phyloP scores from a whole-genome alignment of 30 jellyfish, hydroid and myxozoan genomes.

The Turritopsis dohrnii region DNA sequence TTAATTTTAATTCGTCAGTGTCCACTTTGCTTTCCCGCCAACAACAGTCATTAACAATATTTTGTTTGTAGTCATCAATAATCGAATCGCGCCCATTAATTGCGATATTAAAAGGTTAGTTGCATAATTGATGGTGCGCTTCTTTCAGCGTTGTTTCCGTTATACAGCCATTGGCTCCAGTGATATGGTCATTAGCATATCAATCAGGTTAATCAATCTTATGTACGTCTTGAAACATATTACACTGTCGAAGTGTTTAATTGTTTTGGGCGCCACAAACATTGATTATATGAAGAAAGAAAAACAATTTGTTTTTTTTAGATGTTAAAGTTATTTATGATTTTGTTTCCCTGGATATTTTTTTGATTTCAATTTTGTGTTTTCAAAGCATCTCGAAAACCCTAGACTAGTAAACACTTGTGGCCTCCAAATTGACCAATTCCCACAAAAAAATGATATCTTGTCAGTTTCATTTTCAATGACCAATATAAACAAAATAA shows the following conservation, averaged over 20 bases:
- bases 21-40: not conserved
- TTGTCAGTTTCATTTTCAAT: too few species aligned
- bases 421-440: too few species aligned
- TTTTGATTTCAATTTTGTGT: not conserved
- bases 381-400: too few species aligned
- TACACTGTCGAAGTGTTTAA: not conserved
- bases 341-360: not conserved
- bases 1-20: not conserved
- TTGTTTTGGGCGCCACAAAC: not conserved
- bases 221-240: not conserved
- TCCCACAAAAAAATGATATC: too few species aligned
- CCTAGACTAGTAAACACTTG: too few species aligned
- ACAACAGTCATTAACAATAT: not conserved
- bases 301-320: not conserved
- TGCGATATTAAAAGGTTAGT: not conserved
- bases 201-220: not conserved
- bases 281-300: not conserved
- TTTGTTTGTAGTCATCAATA: not conserved
- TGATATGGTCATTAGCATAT: not conserved
- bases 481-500: not conserved
- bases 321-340: not conserved
- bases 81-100: not conserved
- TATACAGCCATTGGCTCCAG: not conserved
- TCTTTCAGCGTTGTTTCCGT: not conserved
- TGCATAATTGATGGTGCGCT: not conserved